These are phyloP conservation scores for Seladonia tumulorum DNA, from an alignment of 2,888 invertebrate genomes.

Conservation along the genomic window DNA sequence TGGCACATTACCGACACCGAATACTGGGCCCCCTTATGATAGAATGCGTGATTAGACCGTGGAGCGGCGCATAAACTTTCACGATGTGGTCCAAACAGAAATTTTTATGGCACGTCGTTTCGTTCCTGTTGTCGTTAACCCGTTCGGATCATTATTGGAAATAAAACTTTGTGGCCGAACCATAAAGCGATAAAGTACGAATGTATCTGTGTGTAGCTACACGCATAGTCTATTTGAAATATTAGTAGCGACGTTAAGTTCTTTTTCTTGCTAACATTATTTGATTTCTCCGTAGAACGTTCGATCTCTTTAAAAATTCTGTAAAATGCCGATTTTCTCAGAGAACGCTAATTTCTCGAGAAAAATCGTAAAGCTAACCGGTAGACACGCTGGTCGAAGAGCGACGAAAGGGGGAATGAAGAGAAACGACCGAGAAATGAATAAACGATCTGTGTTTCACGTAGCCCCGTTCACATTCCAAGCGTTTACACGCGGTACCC, in stretches of 20 bases:
- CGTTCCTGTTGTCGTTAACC: neutral
- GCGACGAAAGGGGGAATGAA: neutral
- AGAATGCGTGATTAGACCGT: neutral
- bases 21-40: neutral
- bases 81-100: neutral
- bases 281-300: no score
- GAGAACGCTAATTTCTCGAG: neutral
- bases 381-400: neutral
- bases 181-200: neutral
- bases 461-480: neutral
- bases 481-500: slow-evolving; percentile 6
- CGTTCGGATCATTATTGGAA: neutral
- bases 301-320: no score
- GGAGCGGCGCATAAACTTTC: neutral
- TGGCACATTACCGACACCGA: neutral
- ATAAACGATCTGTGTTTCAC: slow-evolving; percentile 3
- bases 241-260: neutral
- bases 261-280: no score
- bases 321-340: neutral
- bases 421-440: neutral
- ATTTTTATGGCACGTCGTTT: neutral
- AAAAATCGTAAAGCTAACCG: neutral
- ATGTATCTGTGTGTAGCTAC: neutral
- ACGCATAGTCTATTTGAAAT: neutral
- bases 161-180: neutral